Percentiles rank a stretch among this genome's conserved stretches.
Evolutionary conservation across 2,888 invertebrate genomes (phyloP).

Genomic region (Prionchulus punctatus): DNA sequence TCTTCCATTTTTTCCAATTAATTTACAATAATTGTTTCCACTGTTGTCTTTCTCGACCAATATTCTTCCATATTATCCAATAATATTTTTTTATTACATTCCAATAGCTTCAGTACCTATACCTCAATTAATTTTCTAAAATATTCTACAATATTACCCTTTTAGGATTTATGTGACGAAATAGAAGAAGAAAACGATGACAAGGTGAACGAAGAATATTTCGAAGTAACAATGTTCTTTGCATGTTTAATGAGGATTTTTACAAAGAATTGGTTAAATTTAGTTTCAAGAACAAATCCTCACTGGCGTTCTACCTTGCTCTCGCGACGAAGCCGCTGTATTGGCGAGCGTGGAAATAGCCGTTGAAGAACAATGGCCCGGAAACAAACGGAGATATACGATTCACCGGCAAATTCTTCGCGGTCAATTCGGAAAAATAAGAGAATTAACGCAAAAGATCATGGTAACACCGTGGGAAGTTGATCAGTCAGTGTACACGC

Average conservation of each 20-base stretch:
- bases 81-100: too few species aligned
- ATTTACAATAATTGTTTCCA: too few species aligned
- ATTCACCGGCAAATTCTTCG: slow-evolving; percentile 28
- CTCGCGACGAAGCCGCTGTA: slow-evolving; percentile 47
- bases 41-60: too few species aligned
- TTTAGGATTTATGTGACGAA: slow-evolving; percentile 33
- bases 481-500: slow-evolving; percentile 16
- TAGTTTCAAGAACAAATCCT: slow-evolving; percentile 47
- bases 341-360: slow-evolving; percentile 48
- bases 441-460: slow-evolving; percentile 29
- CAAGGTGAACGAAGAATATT: slow-evolving; percentile 39
- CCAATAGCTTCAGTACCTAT: too few species aligned
- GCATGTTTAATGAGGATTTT: background rate
- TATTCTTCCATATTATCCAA: too few species aligned
- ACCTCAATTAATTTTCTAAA: too few species aligned
- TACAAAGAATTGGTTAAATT: slow-evolving; percentile 20
- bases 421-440: slow-evolving; percentile 28
- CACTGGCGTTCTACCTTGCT: slow-evolving; percentile 45
- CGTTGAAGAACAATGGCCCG: slow-evolving; percentile 43
- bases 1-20: too few species aligned
- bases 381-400: slow-evolving; percentile 23
- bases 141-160: background rate
- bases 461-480: slow-evolving; percentile 32
- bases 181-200: slow-evolving; percentile 37
- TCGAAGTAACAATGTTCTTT: slow-evolving; percentile 38